phyloP scores from a whole-genome alignment of 2,888 invertebrate genomes.

The Glyphotaelius pellucidus region DNA sequence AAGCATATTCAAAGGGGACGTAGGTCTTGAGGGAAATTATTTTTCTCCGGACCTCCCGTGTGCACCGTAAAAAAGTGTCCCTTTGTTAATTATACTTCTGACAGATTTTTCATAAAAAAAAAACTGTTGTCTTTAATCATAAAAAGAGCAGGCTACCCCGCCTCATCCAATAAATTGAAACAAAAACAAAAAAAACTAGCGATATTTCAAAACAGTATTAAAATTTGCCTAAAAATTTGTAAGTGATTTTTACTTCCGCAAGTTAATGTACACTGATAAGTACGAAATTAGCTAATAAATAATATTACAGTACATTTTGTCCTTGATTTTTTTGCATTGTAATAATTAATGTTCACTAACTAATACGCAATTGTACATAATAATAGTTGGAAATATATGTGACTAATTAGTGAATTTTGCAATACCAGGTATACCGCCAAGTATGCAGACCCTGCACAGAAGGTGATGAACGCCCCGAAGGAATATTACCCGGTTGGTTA shows the following conservation, averaged over 20 bases:
- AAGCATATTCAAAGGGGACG: too few species aligned
- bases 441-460: conserved; percentile 68
- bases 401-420: background rate
- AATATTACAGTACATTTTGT: background rate
- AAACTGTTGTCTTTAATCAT: too few species aligned
- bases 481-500: conserved; percentile 93
- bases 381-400: background rate
- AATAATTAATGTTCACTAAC: background rate
- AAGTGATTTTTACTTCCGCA: background rate
- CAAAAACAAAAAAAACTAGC: too few species aligned
- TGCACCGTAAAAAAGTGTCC: too few species aligned
- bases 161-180: too few species aligned
- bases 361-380: background rate
- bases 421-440: conserved; percentile 47
- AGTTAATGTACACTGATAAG: background rate
- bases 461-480: conserved; percentile 93
- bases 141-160: too few species aligned
- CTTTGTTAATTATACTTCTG: too few species aligned
- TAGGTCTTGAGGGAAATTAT: too few species aligned
- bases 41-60: too few species aligned
- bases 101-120: too few species aligned
- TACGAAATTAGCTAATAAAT: background rate
- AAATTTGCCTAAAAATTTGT: too few species aligned
- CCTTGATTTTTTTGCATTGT: background rate
- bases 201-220: too few species aligned